These are phyloP conservation scores for Falco biarmicus DNA, from an alignment of 2,797 vertebrate genomes.

Conservation along the genomic window DNA sequence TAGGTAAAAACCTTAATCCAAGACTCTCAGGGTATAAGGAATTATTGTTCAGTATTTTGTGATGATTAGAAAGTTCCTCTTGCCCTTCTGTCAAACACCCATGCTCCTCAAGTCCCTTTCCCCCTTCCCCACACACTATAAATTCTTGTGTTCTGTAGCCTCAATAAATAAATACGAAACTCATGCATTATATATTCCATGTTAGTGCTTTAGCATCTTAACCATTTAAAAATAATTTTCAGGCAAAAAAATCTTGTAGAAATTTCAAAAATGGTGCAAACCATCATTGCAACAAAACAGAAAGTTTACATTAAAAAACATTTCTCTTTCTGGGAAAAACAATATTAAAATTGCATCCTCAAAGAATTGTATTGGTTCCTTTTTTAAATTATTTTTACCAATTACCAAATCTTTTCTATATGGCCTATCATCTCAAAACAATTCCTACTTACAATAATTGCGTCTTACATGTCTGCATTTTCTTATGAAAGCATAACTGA, in stretches of 20 bases:
- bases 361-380: not conserved
- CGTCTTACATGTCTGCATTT: not conserved
- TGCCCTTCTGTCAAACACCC: not conserved
- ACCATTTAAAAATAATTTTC: not conserved
- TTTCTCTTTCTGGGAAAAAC: not conserved
- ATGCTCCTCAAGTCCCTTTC: not conserved
- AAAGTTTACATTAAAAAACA: not conserved
- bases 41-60: not conserved
- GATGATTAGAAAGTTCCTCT: not conserved
- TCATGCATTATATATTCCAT: not conserved
- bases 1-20: not conserved
- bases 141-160: not conserved
- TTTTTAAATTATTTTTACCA: not conserved
- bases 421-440: not conserved
- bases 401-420: not conserved
- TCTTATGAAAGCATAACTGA: not conserved
- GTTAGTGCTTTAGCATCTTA: not conserved
- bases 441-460: not conserved
- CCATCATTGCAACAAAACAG: accelerated
- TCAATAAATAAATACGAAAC: not conserved
- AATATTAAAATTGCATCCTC: accelerated
- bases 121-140: accelerated
- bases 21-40: not conserved
- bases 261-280: accelerated
- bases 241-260: not conserved